Conservation (phyloP, 2,113 vertebrate genomes). For the Bufo bufo region DNA sequence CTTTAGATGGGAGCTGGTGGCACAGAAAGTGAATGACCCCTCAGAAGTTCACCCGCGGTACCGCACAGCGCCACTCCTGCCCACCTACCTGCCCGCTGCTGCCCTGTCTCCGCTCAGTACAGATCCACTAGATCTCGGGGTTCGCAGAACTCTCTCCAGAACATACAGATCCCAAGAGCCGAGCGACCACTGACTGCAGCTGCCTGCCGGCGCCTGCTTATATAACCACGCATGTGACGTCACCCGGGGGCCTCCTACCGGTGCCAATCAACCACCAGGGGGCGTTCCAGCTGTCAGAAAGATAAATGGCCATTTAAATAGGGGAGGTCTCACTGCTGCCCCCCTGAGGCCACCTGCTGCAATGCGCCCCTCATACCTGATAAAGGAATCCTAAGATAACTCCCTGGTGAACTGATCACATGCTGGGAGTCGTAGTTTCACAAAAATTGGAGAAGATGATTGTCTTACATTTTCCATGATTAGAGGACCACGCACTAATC, state of each 20-base stretch:
- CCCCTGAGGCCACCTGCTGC: not conserved
- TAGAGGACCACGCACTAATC: too few species aligned
- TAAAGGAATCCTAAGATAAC: too few species aligned
- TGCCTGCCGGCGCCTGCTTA: slow-evolving; percentile 5
- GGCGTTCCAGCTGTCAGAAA: slow-evolving; percentile 32
- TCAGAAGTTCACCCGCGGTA: not conserved
- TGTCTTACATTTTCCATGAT: too few species aligned
- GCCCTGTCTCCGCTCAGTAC: not conserved
- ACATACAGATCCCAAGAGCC: not conserved
- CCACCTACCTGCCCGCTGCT: not conserved
- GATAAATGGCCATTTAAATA: slow-evolving; percentile 38
- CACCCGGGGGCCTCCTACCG: not conserved
- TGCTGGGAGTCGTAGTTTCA: not conserved
- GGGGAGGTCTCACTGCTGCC: slow-evolving; percentile 31
- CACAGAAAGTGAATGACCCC: not conserved
- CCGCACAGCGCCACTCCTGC: not conserved
- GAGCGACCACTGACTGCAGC: slow-evolving; percentile 3
- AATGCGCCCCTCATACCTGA: not conserved
- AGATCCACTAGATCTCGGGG: slow-evolving; percentile 41
- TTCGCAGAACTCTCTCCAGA: not conserved
- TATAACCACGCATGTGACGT: slow-evolving; percentile 49
- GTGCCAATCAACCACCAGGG: slow-evolving; percentile 5
- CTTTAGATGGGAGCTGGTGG: not conserved
- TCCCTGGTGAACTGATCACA: not conserved
- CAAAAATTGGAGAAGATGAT: not conserved